Evolutionary conservation across 2,888 invertebrate species (phyloP).

Genomic region (Campoplex capitator): DNA sequence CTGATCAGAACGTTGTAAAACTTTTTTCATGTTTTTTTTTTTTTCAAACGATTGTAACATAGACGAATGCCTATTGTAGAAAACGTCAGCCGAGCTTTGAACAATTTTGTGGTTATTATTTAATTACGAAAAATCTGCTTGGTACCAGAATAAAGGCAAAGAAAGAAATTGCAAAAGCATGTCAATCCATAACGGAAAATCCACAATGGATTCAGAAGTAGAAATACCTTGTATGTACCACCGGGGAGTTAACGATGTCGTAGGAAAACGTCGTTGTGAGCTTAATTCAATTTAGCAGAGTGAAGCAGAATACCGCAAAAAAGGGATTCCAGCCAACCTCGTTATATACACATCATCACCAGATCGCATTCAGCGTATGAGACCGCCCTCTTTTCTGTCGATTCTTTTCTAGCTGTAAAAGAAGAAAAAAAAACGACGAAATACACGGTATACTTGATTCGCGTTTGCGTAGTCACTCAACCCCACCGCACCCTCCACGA

Average conservation of each 20-base stretch:
- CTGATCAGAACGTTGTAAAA: not conserved
- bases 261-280: constrained; percentile 46
- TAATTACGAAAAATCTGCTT: constrained; percentile 2
- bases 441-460: not conserved
- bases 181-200: constrained; percentile 41
- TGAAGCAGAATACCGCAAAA: constrained; percentile 60
- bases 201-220: not conserved
- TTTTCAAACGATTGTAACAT: not conserved
- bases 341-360: constrained; percentile 4
- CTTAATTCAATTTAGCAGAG: constrained; percentile 65
- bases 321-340: constrained; percentile 26
- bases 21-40: not conserved
- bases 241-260: constrained; percentile 41
- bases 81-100: constrained; percentile 15
- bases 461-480: not conserved
- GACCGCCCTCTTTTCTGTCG: not conserved
- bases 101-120: constrained; percentile 31
- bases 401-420: not conserved
- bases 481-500: constrained; percentile 11
- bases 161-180: constrained; percentile 29
- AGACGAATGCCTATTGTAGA: not conserved
- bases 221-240: constrained; percentile 25
- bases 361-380: constrained; percentile 22
- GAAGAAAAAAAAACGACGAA: not conserved
- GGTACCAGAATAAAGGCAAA: constrained; percentile 1